Conservation (phyloP, 2,888 invertebrate genomes). For the Lacanobia oleracea region DNA sequence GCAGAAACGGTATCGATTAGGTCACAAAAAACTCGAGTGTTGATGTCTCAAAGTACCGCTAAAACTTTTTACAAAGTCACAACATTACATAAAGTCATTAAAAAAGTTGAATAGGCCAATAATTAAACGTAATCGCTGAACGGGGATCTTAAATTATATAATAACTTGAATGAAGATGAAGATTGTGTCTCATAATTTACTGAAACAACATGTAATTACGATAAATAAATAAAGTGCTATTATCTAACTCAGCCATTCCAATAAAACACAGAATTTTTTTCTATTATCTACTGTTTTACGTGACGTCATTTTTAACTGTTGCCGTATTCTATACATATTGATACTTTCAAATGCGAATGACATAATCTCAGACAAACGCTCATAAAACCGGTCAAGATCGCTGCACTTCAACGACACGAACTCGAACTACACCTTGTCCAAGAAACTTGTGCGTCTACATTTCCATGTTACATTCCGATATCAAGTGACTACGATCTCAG, state of each 20-base stretch:
- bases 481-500: constrained; percentile 23
- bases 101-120: constrained; percentile 63
- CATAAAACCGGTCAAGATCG: constrained; percentile 61
- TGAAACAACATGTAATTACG: constrained; percentile 46
- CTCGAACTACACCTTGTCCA: constrained; percentile 32
- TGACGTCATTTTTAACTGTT: constrained; percentile 13
- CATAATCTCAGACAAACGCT: constrained; percentile 45
- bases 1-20: constrained; percentile 39
- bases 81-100: constrained; percentile 67
- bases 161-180: constrained; percentile 47
- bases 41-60: constrained; percentile 41
- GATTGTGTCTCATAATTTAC: constrained; percentile 43
- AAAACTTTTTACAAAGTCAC: constrained; percentile 47
- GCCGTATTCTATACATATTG: constrained; percentile 12
- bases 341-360: constrained; percentile 59
- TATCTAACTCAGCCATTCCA: constrained; percentile 37
- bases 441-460: constrained; percentile 36
- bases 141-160: constrained; percentile 62
- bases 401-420: constrained; percentile 12
- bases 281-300: background rate
- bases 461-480: constrained; percentile 38
- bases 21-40: constrained; percentile 41
- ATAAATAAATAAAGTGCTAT: constrained; percentile 45
- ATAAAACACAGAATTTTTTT: constrained; percentile 2
- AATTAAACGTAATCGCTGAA: constrained; percentile 65